These are phyloP conservation scores for Micrasema longulum DNA, from an alignment of 1,140 invertebrate genomes.

Conservation along the genomic window DNA sequence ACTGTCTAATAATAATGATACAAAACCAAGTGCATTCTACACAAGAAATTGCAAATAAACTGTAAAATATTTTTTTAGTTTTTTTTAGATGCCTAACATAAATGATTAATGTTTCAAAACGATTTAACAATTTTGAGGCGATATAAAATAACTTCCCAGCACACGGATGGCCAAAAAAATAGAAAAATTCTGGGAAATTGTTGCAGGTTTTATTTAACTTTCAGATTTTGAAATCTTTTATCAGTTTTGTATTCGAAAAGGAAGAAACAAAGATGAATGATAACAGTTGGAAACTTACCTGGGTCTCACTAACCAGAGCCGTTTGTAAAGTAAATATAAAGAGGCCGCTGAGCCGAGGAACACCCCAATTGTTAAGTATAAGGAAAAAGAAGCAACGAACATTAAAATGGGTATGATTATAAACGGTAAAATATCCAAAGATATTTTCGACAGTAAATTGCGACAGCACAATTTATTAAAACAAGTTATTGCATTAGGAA, in stretches of 20 bases:
- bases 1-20: too few relatives aligned
- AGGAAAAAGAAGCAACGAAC: slow-evolving; percentile 70
- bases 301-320: slow-evolving; percentile 71
- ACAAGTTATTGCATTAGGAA: slow-evolving; percentile 1
- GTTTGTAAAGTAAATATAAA: slow-evolving; percentile 72
- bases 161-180: neutral
- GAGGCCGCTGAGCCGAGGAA: slow-evolving; percentile 73
- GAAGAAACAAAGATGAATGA: too few relatives aligned
- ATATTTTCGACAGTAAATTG: slow-evolving; percentile 18
- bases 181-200: neutral
- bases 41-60: too few relatives aligned
- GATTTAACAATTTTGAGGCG: neutral
- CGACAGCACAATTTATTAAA: slow-evolving; percentile 31
- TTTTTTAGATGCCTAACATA: too few relatives aligned
- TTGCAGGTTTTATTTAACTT: neutral
- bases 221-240: neutral
- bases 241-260: neutral
- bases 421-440: slow-evolving; percentile 72
- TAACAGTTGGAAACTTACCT: slow-evolving; percentile 53
- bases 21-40: too few relatives aligned
- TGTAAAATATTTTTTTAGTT: too few relatives aligned
- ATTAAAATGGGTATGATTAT: slow-evolving; percentile 72
- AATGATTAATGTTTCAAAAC: neutral
- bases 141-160: neutral
- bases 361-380: slow-evolving; percentile 70